These are phyloP conservation scores for Pygoscelis adeliae DNA, from an alignment of 2,113 vertebrate species.

Conservation along the genomic window DNA sequence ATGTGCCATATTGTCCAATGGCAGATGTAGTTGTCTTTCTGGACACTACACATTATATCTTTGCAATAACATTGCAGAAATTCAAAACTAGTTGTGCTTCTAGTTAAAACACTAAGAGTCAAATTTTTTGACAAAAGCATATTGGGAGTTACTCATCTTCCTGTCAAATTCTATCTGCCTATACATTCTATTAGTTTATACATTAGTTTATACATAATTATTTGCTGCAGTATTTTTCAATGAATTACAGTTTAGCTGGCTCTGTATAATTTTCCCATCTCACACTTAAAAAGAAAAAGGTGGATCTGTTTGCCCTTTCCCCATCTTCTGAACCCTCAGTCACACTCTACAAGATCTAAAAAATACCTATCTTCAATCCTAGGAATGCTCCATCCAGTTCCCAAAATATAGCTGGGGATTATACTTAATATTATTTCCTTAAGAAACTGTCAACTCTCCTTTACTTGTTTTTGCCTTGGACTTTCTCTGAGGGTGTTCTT, in stretches of 20 bases:
- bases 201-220: neutral
- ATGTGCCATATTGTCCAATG: neutral
- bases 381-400: neutral
- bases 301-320: neutral
- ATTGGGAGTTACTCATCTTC: neutral
- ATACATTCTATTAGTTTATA: neutral
- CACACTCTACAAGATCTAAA: neutral
- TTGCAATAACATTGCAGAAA: neutral
- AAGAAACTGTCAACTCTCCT: neutral
- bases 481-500: neutral
- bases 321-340: neutral
- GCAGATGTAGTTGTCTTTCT: neutral
- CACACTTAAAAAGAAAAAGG: neutral
- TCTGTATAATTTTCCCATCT: neutral
- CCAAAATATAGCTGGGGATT: neutral
- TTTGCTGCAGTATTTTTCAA: neutral
- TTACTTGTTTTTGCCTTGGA: neutral
- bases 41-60: neutral
- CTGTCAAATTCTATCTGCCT: neutral
- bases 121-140: neutral
- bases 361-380: neutral
- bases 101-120: slow-evolving; percentile 23
- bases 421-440: neutral
- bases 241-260: neutral
- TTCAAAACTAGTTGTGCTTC: neutral